Conservation (phyloP, 2,797 vertebrate genomes). For the Fundulus diaphanus region DNA sequence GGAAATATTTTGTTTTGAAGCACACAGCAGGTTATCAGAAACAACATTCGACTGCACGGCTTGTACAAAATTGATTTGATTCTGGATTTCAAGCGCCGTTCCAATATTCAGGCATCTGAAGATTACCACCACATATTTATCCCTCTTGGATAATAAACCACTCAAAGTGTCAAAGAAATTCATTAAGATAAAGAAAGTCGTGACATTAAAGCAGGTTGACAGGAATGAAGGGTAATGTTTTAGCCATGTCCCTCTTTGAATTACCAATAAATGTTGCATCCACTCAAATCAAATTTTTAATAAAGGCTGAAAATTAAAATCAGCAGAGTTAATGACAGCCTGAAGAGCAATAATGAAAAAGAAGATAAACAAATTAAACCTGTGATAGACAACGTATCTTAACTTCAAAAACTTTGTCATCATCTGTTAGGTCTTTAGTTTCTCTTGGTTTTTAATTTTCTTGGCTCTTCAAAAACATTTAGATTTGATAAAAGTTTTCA, state of each 20-base stretch:
- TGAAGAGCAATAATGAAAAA: slow-evolving; percentile 8
- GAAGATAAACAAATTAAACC: slow-evolving; percentile 3
- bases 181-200: slow-evolving; percentile 8
- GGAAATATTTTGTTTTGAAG: slow-evolving; percentile 22
- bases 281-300: slow-evolving; percentile 12
- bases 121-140: neutral
- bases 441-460: neutral
- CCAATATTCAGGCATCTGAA: neutral
- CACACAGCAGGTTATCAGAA: slow-evolving; percentile 25
- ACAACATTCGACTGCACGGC: neutral
- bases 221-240: slow-evolving; percentile 13
- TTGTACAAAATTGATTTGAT: slow-evolving; percentile 17
- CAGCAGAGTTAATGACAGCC: slow-evolving; percentile 3
- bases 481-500: neutral
- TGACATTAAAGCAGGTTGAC: slow-evolving; percentile 3
- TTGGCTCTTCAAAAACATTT: neutral
- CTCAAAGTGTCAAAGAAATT: slow-evolving; percentile 10
- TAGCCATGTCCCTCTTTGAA: neutral
- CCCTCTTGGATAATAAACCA: slow-evolving; percentile 33
- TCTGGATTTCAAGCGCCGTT: slow-evolving; percentile 15
- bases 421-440: neutral
- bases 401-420: neutral
- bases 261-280: slow-evolving; percentile 19
- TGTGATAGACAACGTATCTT: neutral
- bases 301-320: slow-evolving; percentile 16